Base-by-base conservation (phyloP, 1,140 invertebrate genomes). In the Drosophila bocqueti region DNA sequence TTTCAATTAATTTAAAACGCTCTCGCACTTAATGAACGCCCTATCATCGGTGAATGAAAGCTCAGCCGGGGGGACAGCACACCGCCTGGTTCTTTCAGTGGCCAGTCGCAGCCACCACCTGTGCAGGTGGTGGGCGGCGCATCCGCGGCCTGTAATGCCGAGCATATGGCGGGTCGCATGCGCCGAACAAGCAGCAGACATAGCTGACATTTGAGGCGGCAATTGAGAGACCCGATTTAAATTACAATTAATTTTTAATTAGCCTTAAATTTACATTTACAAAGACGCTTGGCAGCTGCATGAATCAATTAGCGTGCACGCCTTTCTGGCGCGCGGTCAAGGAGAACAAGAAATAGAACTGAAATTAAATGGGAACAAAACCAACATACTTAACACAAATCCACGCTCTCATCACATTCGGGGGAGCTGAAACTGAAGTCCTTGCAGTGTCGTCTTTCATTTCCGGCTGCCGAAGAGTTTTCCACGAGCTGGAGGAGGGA, bases 231-330 rank as follows among this genome's bases (percentile, higher is more conserved):
- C 58, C 34, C 55, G 61, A 38, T 81, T 74, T 87, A 77, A 89
- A 81, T 81, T 84, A 89, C 81, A 81, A 87, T 89, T 87, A 89
- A 75, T 34, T 69, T 78, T 89, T 90, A 89, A 87, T 90, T 78
- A 68, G 63, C 42, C 80, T 84, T 81, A 83, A 78, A 55, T 75
- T 67, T 36, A 63, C 79, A 74, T 77, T 77, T 74, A 54, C 43
- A 29, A 60, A 63, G 50, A 50, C 69, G 57, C 77, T 78, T 78
- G 46, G 31, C 16, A 64, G 63, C 45, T 67, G 62, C 49, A 60
- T 71, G 50, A 52, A 79, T 69, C 52, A 74, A 83, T 89, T 89
- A 89, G 58, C 72, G 49, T 65, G 64, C 59, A 47, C 29, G 34
- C 18, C 50, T 47, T 40, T 36, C n/a, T 40, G 55, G 59, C 13